A percentile compares a stretch with the other conserved stretches of the same genome.
These are phyloP conservation scores for Galerucella pusilla DNA, from an alignment of 2,888 invertebrate genomes.

Conservation along the genomic window DNA sequence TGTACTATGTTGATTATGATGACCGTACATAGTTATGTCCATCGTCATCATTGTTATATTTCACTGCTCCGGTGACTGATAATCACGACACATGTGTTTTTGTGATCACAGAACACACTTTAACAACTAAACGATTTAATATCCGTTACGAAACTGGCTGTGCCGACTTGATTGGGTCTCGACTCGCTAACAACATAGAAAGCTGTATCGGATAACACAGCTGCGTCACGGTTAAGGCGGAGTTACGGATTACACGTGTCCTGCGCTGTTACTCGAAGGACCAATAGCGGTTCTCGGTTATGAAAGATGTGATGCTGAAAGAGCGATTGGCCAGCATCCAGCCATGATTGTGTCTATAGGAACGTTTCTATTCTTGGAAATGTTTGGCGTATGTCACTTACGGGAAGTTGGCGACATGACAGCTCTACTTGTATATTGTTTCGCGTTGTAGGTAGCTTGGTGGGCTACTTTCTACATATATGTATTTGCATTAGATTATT, in stretches of 20 bases:
- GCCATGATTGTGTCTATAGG: conserved; percentile 63
- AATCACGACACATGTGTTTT: conserved; percentile 37
- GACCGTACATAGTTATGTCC: conserved; percentile 84
- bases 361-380: conserved; percentile 64
- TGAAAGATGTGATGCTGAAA: conserved; percentile 61
- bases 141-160: conserved; percentile 42
- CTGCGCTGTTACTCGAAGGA: conserved; percentile 54
- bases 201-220: conserved; percentile 16
- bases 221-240: conserved; percentile 51
- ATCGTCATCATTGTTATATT: conserved; percentile 76
- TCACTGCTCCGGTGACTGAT: conserved; percentile 25
- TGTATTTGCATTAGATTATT: conserved; percentile 16
- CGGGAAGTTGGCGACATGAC: conserved; percentile 63
- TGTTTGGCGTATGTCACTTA: conserved; percentile 63
- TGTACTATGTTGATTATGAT: conserved; percentile 65
- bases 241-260: conserved; percentile 52
- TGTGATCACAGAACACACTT: conserved; percentile 26
- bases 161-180: conserved; percentile 36
- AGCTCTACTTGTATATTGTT: conserved; percentile 61
- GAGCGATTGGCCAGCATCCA: conserved; percentile 64
- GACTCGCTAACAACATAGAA: conserved; percentile 23
- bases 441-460: conserved; percentile 55
- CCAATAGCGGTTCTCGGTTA: conserved; percentile 56
- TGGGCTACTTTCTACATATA: conserved; percentile 18
- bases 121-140: conserved; percentile 39